A percentile compares a stretch with the other conserved stretches of the same genome.
These are phyloP conservation scores for Riparia riparia DNA, from an alignment of 2,113 vertebrate genomes.

Conservation along the genomic window DNA sequence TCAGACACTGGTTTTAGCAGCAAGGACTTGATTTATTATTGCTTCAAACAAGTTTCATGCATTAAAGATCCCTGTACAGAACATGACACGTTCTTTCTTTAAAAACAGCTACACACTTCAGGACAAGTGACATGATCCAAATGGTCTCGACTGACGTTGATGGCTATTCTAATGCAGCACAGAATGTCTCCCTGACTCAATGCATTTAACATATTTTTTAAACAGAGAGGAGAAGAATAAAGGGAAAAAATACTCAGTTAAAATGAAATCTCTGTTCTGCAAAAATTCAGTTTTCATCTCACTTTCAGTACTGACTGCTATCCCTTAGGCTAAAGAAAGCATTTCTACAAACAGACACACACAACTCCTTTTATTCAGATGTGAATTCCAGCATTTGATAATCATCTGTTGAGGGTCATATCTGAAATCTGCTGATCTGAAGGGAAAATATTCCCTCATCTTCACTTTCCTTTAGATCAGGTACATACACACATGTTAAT, in stretches of 20 bases:
- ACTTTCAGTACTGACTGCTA: background rate
- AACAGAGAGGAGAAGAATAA: conserved; percentile 6
- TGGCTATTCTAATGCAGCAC: conserved; percentile 70
- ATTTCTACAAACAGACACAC: background rate
- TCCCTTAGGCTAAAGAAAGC: conserved; percentile 12
- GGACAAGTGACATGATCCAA: conserved; percentile 75
- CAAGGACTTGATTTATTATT: conserved; percentile 74
- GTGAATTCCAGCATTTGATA: conserved; percentile 20
- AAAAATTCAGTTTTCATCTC: conserved; percentile 36
- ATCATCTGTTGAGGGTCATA: conserved; percentile 11
- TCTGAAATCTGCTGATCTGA: background rate
- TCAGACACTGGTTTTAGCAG: conserved; percentile 65
- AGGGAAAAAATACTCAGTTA: background rate
- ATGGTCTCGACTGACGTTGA: conserved; percentile 67
- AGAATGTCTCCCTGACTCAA: conserved; percentile 45
- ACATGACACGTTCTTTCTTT: conserved; percentile 73
- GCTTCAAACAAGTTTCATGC: conserved; percentile 75
- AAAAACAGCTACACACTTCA: conserved; percentile 68
- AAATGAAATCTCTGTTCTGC: conserved; percentile 1
- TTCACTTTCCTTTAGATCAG: background rate
- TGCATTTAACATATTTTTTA: conserved; percentile 33
- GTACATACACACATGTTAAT: background rate
- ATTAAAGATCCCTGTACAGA: conserved; percentile 73
- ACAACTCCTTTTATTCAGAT: background rate
- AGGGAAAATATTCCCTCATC: background rate